Percentiles rank a stretch among this genome's conserved stretches.
Conservation (phyloP, 2,113 vertebrate genomes). For the Neofelis nebulosa region DNA sequence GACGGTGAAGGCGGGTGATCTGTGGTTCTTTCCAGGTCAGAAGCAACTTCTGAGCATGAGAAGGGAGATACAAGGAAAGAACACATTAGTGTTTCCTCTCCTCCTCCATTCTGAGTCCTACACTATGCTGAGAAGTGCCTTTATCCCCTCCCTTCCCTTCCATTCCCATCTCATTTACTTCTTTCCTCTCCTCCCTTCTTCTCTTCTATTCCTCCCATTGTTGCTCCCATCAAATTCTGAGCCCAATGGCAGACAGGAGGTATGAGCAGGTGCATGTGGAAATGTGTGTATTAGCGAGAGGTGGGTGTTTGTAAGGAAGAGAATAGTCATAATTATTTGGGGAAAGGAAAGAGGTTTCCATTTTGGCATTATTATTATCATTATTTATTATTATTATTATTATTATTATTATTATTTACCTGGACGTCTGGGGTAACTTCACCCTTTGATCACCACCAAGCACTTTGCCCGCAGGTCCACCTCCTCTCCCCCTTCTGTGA, state of each 20-base stretch:
- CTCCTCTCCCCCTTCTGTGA: background rate
- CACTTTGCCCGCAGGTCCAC: too few relatives aligned
- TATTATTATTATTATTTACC: background rate
- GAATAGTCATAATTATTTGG: background rate
- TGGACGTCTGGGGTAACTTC: background rate
- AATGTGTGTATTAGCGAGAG: background rate
- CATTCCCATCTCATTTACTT: too few relatives aligned
- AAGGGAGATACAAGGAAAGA: fast-evolving
- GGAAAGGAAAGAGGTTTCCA: background rate
- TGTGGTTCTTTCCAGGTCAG: fast-evolving
- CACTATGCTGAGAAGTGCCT: background rate
- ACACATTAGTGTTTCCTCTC: fast-evolving
- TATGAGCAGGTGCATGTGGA: background rate
- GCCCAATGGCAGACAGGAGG: background rate
- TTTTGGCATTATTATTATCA: background rate
- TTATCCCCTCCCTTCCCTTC: too few relatives aligned
- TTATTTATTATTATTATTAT: background rate
- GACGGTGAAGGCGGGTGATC: background rate
- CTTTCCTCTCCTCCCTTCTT: too few relatives aligned
- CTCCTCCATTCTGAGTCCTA: background rate
- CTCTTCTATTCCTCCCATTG: background rate
- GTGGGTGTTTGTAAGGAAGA: background rate
- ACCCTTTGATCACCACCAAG: background rate
- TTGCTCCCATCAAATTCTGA: background rate
- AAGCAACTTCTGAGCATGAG: background rate